These are phyloP conservation scores for Graphium colonna DNA, from an alignment of 2,888 invertebrate genomes.

Conservation along the genomic window DNA sequence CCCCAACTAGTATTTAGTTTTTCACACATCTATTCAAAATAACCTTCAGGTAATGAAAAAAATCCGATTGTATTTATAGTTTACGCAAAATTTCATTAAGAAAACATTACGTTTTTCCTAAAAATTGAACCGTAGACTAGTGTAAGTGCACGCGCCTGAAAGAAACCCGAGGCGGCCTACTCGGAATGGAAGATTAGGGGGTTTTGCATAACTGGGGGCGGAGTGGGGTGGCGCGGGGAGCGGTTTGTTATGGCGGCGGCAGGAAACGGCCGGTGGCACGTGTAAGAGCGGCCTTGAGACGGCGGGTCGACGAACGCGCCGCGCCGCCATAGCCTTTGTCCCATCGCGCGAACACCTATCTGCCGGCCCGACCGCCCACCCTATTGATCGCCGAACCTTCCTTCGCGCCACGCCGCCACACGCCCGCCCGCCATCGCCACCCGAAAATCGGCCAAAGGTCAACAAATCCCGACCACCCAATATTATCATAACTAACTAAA, in stretches of 20 bases:
- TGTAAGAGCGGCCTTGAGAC: constrained; percentile 76
- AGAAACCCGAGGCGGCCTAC: constrained; percentile 31
- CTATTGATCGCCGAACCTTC: constrained; percentile 27
- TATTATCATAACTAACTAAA: too few relatives aligned
- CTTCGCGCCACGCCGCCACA: too few relatives aligned
- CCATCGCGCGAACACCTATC: constrained; percentile 36
- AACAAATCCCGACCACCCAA: constrained; percentile 4
- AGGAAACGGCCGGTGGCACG: constrained; percentile 72
- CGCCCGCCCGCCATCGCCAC: not conserved
- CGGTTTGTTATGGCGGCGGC: constrained; percentile 74
- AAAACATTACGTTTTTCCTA: too few relatives aligned
- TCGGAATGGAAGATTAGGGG: constrained; percentile 33
- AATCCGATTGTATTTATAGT: too few relatives aligned
- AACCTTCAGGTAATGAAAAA: too few relatives aligned
- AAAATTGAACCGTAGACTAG: too few relatives aligned
- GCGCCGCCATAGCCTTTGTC: constrained; percentile 52
- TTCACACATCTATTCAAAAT: too few relatives aligned
- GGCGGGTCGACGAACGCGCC: constrained; percentile 68
- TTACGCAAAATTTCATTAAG: too few relatives aligned
- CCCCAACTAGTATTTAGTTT: too few relatives aligned
- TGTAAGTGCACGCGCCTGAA: not conserved
- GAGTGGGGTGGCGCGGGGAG: constrained; percentile 50
- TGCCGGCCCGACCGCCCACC: constrained; percentile 24
- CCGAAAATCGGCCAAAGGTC: constrained; percentile 8
- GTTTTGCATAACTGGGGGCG: constrained; percentile 36